Conservation (phyloP, 1,140 invertebrate genomes). For the Pinna nobilis region DNA sequence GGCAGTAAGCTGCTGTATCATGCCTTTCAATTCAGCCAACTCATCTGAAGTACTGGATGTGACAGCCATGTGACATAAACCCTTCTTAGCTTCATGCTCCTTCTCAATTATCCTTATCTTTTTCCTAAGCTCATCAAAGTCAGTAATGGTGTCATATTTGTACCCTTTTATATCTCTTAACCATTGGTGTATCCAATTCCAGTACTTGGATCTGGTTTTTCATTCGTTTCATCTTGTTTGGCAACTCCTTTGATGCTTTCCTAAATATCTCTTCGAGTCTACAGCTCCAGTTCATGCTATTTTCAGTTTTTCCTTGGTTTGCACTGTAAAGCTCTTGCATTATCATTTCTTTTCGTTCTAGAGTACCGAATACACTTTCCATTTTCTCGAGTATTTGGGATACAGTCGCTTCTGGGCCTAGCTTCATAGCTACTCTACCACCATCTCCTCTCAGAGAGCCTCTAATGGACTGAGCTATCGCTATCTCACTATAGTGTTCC, state of each 20-base stretch:
- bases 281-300: conserved; percentile 17
- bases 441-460: conserved; percentile 11
- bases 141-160: not conserved
- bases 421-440: not conserved
- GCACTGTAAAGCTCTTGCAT: conserved; percentile 23
- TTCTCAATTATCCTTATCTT: conserved; percentile 18
- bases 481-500: not conserved
- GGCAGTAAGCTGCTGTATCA: not conserved
- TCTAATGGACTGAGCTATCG: not conserved
- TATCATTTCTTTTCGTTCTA: conserved; percentile 15
- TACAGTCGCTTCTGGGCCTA: conserved; percentile 4
- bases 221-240: too few species aligned
- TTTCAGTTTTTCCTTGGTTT: conserved; percentile 3
- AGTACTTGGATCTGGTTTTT: not conserved
- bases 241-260: conserved; percentile 13
- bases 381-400: not conserved
- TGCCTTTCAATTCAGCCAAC: not conserved
- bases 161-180: conserved; percentile 19
- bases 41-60: not conserved
- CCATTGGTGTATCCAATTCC: not conserved
- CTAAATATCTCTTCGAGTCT: conserved; percentile 12
- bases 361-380: conserved; percentile 13
- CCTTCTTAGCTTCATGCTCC: not conserved
- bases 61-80: not conserved
- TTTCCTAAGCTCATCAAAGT: conserved; percentile 11